Base-by-base conservation (phyloP, 2,888 invertebrate species). In the Drosophila gaucha region DNA sequence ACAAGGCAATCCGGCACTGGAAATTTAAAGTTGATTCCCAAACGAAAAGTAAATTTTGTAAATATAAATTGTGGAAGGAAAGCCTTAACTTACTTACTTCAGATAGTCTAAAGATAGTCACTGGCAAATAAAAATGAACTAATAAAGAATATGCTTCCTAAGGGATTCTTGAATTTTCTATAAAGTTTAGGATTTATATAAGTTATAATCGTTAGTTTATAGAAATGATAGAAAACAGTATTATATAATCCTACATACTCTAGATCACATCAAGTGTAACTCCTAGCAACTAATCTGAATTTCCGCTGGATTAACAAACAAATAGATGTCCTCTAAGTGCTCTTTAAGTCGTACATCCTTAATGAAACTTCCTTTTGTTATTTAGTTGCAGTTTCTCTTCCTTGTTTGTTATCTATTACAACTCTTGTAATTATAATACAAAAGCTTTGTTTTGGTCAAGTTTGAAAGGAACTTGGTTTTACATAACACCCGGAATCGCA, bases 401-500 rank as follows among this genome's bases (percentile, higher is more conserved):
- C 35, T 14, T 24, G 6, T 26, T 26, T 26, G 6, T 10, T 26
- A 68, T 43, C 50, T 47, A 20, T 14, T 24, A 14, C 14, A 70
- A 38, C 59, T 57, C 39, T 50, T 33, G 57, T 56, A 51, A 73
- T 56, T 60, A 52, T 46, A 43, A 28, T 54, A 60, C 41, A 65
- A 52, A 54, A 71, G 72, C 59, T 35, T 41, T 30, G 28, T 31
- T 43, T 31, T 33, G 41, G 41, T 6, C 58, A 73, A 75, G 46
- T 60, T 57, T 51, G 56, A 22, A 10, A 6, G 10, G 4, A 49
- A 67, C 24, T 58, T 38, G 28, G 38, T 18, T 60, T 59, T 38
- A 66, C 66, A 75, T 75, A 75, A 76, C 59, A 60, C 20, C 20
- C 52, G 44, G 38, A 59, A 58, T 70, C n/a, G 52, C 47, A 66